A percentile compares a stretch with the other conserved stretches of the same genome.
These are phyloP conservation scores for Drosophila tsacasi DNA, from an alignment of 1,140 invertebrate genomes.

Conservation along the genomic window DNA sequence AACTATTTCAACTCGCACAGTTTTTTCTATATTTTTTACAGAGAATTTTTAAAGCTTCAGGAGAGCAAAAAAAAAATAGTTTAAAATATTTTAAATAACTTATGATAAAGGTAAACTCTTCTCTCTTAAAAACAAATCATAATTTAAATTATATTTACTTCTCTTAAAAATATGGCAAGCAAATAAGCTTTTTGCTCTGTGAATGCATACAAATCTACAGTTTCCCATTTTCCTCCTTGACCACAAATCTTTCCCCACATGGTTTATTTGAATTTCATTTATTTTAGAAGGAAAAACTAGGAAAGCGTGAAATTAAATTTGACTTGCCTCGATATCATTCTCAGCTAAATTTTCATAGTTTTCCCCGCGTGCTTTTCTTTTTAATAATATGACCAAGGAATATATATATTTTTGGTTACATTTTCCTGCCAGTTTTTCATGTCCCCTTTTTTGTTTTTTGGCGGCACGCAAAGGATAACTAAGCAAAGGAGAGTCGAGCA, in stretches of 20 bases:
- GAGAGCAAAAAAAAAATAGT: background rate
- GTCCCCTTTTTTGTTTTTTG: conserved; percentile 38
- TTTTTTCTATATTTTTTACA: background rate
- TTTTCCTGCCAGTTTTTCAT: conserved; percentile 42
- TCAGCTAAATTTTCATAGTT: conserved; percentile 57
- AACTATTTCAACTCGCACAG: background rate
- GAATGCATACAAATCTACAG: background rate
- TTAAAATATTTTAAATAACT: background rate
- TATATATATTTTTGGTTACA: conserved; percentile 16
- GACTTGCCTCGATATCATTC: conserved; percentile 69
- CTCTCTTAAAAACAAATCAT: background rate
- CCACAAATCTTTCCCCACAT: background rate
- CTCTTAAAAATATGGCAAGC: background rate
- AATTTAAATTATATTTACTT: background rate
- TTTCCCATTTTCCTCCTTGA: background rate
- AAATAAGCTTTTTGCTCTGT: background rate
- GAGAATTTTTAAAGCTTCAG: background rate
- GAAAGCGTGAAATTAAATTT: conserved; percentile 84
- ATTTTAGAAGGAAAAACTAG: conserved; percentile 48
- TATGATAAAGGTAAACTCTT: background rate
- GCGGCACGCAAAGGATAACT: conserved; percentile 60
- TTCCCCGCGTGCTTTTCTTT: conserved; percentile 15
- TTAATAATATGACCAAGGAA: conserved; percentile 13
- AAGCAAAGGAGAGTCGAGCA: background rate
- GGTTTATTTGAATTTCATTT: conserved; percentile 57